Evolutionary conservation across 2,113 vertebrate species (phyloP), one percentile per base, ranked within the genome.

Genomic region (Tragelaphus imberbis): DNA sequence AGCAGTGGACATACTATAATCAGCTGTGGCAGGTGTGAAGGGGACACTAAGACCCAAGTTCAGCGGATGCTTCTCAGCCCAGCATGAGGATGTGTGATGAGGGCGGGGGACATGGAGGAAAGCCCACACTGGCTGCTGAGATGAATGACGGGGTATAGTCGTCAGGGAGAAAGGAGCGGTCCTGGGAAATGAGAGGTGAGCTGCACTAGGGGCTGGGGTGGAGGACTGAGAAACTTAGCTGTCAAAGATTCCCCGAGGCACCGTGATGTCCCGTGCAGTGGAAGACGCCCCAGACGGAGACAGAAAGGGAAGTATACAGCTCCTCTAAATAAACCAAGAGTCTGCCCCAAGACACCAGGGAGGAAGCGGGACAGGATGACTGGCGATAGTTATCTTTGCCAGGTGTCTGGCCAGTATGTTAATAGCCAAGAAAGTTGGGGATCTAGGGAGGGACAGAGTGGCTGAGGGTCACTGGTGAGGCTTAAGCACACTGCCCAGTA

Each of bases 1-100:
- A 93, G 97, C 94, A 91, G 95, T 15, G 47, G 97, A 96, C 90
- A 90, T 93, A 93, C 97, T 97, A 17, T 2, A 56, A 90, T 65
- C 36, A 81, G 96, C 77, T n/a, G 68, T 44, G 65, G 91, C 1
- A 27, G 80, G 88, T 28, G 36, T 7, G 68, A 44, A 25, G 27
- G 55, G 71, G 71, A 10, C 13, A 40, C 36, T 25, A 77, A 51
- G 61, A 59, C 89, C 17, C 85, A 88, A 17, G 77, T 14, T 27
- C n/a, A 51, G 47, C 21, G 68, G 94, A 59, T 2, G 27, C 81
- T 47, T 77, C 53, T 75, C 5, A 12, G 44, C 63, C 82, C 49
- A 51, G 81, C 27, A 36, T 0, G 33, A 13, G 53, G 80, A 68
- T 1, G 6, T 2, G n/a, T 25, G 55, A 36, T 2, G 6, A 33